A percentile compares a stretch with the other conserved stretches of the same genome.
Evolutionary conservation across 2,888 invertebrate species (phyloP).

Genomic region (Catocala fraxini): DNA sequence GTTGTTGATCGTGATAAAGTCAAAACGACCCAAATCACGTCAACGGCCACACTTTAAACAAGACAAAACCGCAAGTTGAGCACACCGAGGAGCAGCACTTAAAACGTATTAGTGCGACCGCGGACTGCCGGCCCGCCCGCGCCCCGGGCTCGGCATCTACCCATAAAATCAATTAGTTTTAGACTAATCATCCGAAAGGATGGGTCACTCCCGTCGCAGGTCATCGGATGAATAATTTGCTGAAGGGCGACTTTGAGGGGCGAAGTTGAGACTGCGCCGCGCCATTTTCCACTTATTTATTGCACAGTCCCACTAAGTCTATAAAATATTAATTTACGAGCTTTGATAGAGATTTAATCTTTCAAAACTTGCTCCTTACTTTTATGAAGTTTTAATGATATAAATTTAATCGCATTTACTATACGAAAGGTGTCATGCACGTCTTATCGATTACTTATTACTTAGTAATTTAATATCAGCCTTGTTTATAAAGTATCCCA

Average conservation of each 20-base stretch:
- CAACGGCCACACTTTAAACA: constrained; percentile 45
- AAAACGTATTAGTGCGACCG: constrained; percentile 35
- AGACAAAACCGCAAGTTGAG: constrained; percentile 53
- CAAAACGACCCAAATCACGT: constrained; percentile 52
- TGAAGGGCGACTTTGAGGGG: constrained; percentile 52
- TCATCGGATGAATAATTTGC: constrained; percentile 70
- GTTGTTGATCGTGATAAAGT: constrained; percentile 49
- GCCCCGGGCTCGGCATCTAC: constrained; percentile 19
- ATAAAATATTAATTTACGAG: constrained; percentile 29
- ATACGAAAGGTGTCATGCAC: background rate
- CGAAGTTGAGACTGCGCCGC: constrained; percentile 24
- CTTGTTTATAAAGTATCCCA: too few relatives aligned
- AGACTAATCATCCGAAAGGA: constrained; percentile 69
- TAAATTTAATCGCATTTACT: constrained; percentile 7
- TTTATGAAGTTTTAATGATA: constrained; percentile 11
- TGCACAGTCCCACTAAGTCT: constrained; percentile 25
- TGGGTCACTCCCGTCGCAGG: constrained; percentile 65
- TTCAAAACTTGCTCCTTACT: constrained; percentile 12
- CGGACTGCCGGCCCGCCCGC: constrained; percentile 10
- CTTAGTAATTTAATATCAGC: too few relatives aligned
- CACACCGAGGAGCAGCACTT: constrained; percentile 48
- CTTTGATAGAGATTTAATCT: constrained; percentile 16
- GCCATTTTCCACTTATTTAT: constrained; percentile 22
- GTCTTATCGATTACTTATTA: background rate
- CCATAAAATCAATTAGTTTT: constrained; percentile 73